phyloP scores from a whole-genome alignment of 2,113 vertebrate genomes.

The Thymallus thymallus region DNA sequence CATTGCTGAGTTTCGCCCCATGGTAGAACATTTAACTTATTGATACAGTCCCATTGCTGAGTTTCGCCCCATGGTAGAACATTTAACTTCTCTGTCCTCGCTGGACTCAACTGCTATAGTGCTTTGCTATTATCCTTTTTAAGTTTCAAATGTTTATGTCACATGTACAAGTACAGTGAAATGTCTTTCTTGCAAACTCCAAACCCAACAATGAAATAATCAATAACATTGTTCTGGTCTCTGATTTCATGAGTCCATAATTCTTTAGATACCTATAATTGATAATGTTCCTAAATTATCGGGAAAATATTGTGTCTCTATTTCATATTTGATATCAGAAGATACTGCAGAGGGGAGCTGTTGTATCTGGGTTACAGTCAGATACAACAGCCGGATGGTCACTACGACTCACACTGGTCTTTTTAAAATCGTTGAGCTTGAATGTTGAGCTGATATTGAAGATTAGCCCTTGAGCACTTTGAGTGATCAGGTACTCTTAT shows the following conservation, averaged over 20 bases:
- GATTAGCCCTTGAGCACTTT: too few relatives aligned
- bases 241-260: background rate
- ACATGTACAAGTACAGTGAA: too few relatives aligned
- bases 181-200: too few relatives aligned
- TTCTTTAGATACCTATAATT: background rate
- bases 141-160: background rate
- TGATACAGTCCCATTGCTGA: background rate
- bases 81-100: too few relatives aligned
- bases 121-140: background rate
- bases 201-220: too few relatives aligned
- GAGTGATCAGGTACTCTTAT: slow-evolving; percentile 22
- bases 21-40: too few relatives aligned
- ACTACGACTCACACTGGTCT: background rate
- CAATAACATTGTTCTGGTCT: background rate
- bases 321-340: too few relatives aligned
- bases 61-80: background rate
- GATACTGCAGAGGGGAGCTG: slow-evolving; percentile 30
- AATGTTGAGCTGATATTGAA: background rate
- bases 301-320: background rate
- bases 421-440: background rate
- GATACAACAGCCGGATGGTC: background rate
- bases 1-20: too few relatives aligned
- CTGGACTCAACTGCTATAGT: background rate
- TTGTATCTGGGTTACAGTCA: slow-evolving; percentile 20
- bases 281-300: background rate